Conservation (phyloP, 2,113 vertebrate species). For the Plecturocebus donacophilus region DNA sequence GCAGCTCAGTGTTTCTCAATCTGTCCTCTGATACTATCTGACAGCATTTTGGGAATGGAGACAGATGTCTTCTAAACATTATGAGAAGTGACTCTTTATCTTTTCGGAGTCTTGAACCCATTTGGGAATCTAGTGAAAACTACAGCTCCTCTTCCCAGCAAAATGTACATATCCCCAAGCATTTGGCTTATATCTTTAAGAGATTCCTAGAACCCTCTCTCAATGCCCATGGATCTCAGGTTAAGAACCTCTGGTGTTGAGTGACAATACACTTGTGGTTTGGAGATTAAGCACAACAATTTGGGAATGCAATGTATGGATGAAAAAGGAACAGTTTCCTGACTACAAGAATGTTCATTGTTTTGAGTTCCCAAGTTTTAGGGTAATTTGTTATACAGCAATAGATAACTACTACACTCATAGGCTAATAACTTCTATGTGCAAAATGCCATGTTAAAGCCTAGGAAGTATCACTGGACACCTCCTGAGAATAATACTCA, state of each 20-base stretch:
- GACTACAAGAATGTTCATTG: too few relatives aligned
- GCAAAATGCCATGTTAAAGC: not conserved
- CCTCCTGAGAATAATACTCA: not conserved
- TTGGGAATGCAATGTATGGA: not conserved
- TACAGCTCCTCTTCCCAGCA: not conserved
- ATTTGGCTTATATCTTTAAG: not conserved
- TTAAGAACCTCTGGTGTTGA: not conserved
- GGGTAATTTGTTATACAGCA: not conserved
- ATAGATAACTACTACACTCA: not conserved
- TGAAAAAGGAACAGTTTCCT: not conserved
- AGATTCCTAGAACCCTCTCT: not conserved
- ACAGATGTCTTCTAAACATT: not conserved
- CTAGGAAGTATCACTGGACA: not conserved
- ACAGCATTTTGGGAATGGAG: not conserved
- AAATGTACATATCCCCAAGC: not conserved
- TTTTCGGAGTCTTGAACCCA: not conserved
- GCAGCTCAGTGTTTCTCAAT: not conserved
- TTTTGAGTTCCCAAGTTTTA: not conserved
- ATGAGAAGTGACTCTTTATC: not conserved
- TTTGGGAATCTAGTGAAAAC: not conserved
- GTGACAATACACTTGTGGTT: not conserved
- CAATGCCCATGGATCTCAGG: not conserved
- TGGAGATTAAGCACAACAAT: not conserved
- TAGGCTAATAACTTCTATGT: not conserved
- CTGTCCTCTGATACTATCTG: not conserved